Evolutionary conservation across 2,888 invertebrate species (phyloP).

Genomic region (Hirtodrosophila confusa): DNA sequence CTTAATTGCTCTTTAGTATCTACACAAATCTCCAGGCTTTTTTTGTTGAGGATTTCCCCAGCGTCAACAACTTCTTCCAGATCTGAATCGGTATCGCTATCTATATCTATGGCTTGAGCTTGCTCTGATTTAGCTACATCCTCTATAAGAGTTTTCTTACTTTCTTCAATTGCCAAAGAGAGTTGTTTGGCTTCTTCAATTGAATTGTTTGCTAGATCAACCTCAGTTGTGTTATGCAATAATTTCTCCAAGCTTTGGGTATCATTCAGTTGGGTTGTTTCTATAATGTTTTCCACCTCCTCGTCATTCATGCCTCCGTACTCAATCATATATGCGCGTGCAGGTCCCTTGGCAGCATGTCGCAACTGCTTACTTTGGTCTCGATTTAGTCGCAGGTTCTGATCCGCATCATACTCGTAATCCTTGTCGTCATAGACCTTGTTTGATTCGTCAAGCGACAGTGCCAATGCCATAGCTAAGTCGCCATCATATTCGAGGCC

Average conservation of each 20-base stretch:
- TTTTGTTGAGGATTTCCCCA: slow-evolving; percentile 18
- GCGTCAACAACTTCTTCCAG: slow-evolving; percentile 62
- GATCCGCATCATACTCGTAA: slow-evolving; percentile 84
- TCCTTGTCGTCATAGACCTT: slow-evolving; percentile 83
- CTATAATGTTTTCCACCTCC: slow-evolving; percentile 87
- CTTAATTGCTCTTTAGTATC: slow-evolving; percentile 84
- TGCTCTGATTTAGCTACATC: slow-evolving; percentile 1
- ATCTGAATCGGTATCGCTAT: slow-evolving; percentile 75
- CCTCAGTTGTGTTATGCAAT: slow-evolving; percentile 10
- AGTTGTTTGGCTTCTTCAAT: slow-evolving; percentile 52
- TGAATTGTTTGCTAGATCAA: slow-evolving; percentile 34
- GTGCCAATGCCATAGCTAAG: slow-evolving; percentile 86
- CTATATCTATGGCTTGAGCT: slow-evolving; percentile 34
- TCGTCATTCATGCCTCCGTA: slow-evolving; percentile 90
- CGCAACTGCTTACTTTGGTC: slow-evolving; percentile 82
- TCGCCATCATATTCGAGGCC: slow-evolving; percentile 85
- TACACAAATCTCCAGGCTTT: slow-evolving; percentile 83
- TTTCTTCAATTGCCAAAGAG: slow-evolving; percentile 46
- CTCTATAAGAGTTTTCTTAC: slow-evolving; percentile 12
- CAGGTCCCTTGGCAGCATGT: slow-evolving; percentile 85
- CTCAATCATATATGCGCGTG: slow-evolving; percentile 90
- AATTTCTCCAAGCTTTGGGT: slow-evolving; percentile 51
- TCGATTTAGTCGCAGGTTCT: slow-evolving; percentile 81
- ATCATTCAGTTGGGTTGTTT: slow-evolving; percentile 71
- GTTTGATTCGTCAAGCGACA: slow-evolving; percentile 85